These are phyloP conservation scores for Lutjanus campechanus DNA, from an alignment of 2,797 vertebrate genomes.

Conservation along the genomic window DNA sequence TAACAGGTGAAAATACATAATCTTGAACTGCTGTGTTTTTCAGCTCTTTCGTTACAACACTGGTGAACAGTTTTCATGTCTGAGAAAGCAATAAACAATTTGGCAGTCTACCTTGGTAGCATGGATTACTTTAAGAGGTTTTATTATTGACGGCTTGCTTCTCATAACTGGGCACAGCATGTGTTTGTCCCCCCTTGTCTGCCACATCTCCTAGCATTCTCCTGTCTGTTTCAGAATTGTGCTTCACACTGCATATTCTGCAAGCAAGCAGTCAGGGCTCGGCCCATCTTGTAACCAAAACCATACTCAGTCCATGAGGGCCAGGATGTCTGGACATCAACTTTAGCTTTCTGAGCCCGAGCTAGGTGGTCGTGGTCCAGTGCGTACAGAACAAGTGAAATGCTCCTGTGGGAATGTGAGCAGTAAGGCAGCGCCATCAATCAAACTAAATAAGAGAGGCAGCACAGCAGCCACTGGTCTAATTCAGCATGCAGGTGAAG, in stretches of 20 bases:
- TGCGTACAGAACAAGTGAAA: conserved; percentile 51
- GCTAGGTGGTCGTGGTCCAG: conserved; percentile 50
- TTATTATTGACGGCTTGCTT: neutral
- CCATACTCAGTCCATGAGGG: conserved; percentile 19
- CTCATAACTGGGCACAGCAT: conserved; percentile 1
- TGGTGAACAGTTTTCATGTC: neutral
- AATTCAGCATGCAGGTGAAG: conserved; percentile 32
- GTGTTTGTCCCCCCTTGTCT: conserved; percentile 1
- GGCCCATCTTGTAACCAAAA: conserved; percentile 34
- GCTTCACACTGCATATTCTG: conserved; percentile 4
- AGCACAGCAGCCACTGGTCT: conserved; percentile 31
- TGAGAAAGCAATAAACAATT: conserved; percentile 14
- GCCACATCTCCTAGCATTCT: neutral
- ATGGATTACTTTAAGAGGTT: neutral
- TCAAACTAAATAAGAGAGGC: conserved; percentile 63
- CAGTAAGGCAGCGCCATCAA: conserved; percentile 61
- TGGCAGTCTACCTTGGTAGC: neutral
- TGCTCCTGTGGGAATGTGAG: conserved; percentile 53
- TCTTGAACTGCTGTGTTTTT: neutral
- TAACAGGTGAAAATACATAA: neutral
- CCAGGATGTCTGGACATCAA: conserved; percentile 51
- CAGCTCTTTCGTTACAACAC: conserved; percentile 1
- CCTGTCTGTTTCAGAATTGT: conserved; percentile 10
- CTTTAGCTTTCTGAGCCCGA: conserved; percentile 47
- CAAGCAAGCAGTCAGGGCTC: conserved; percentile 3